Base-by-base conservation (phyloP, 1,140 invertebrate genomes). In the Drosophila erecta region DNA sequence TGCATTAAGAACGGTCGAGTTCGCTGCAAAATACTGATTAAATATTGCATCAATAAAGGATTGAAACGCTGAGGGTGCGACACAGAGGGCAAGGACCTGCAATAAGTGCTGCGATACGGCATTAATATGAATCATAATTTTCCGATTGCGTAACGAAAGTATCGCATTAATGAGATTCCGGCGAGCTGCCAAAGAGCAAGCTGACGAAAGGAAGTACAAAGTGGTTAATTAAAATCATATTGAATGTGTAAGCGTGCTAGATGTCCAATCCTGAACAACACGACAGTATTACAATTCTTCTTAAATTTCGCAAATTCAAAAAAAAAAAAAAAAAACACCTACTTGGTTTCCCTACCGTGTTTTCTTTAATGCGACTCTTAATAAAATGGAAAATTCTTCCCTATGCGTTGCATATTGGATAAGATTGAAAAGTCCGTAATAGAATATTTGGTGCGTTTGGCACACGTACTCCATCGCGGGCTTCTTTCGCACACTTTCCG, bases 71-170 rank as follows among this genome's bases (percentile, higher is more conserved):
- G 33, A 58, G 37, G 17, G 11, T 1, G 27, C 44, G 53, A 10
- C 46, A 33, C 35, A 33, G 22, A 56, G 14, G 37, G 35, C 24
- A 56, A 33, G 50, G 64, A 65, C 70, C 30, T 46, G 50, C 38
- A 51, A 27, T 58, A 71, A 62, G 51, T 57, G 66, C 56, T 17
- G 5, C 43, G 54, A 58, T 57, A 50, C 27, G 33, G 43, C 43
- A 50, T 65, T 66, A 65, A 78, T 61, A 38, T 46, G 38, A 46
- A 49, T 70, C 44, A 62, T 77, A 70, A 77, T 57, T 62, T 77
- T 73, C 62, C 62, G 70, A 74, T 62, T 50, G 37, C 43, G 22
- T 43, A 62, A 47, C 41, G 35, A 46, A 55, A 53, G 40, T 35
- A 62, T 54, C 50, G 69, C 27, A 73, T 47, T 61, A 73, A 73